Conservation (phyloP, 1,140 invertebrate genomes). For the Spodoptera litura region DNA sequence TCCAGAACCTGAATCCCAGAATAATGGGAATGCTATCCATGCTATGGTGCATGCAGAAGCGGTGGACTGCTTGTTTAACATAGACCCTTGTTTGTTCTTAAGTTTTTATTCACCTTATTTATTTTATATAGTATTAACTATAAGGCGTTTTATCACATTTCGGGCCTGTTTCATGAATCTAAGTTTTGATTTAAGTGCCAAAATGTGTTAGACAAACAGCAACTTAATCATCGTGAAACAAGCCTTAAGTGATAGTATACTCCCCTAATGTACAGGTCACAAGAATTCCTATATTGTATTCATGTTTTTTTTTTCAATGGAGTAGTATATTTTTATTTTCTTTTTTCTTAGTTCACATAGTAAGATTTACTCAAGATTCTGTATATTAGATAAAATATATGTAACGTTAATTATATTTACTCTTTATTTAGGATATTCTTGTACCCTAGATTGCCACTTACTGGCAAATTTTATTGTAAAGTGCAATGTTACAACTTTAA, state of each 20-base stretch:
- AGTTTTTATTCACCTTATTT: no score
- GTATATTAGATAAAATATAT: constrained; percentile 11
- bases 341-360: background rate
- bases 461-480: background rate
- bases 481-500: constrained; percentile 28
- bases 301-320: background rate
- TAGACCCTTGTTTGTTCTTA: no score
- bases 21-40: no score
- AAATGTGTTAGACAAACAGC: no score
- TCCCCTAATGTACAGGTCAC: constrained; percentile 20
- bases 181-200: no score
- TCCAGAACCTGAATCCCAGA: no score
- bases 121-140: background rate
- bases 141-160: constrained; percentile 21
- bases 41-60: no score
- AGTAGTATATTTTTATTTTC: background rate
- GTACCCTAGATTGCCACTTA: background rate
- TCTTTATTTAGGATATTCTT: constrained; percentile 12
- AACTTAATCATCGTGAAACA: no score
- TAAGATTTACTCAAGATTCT: constrained; percentile 21
- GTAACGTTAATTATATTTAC: constrained; percentile 25
- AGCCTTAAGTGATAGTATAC: background rate
- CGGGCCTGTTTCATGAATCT: background rate
- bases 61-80: no score
- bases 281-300: constrained; percentile 21